Evolutionary conservation across 92 coral and sea anemone species (phyloP).

Genomic region (Porites divaricata): DNA sequence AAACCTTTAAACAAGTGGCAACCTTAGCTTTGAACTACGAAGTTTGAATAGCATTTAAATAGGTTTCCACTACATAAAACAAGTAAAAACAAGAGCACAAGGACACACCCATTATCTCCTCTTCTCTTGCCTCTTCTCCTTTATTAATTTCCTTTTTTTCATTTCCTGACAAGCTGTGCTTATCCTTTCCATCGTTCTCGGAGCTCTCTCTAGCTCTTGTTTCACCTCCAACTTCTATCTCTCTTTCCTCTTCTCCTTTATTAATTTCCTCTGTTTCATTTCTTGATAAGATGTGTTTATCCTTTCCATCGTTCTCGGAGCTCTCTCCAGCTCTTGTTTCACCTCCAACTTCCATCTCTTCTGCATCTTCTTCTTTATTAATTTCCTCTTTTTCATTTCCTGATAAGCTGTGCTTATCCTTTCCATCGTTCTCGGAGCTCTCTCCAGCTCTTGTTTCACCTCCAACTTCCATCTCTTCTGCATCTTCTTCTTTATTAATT

Average conservation of each 20-base stretch:
- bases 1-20: too few species aligned
- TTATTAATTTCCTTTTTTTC: background rate
- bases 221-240: background rate
- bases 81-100: background rate
- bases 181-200: background rate
- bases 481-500: background rate
- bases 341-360: background rate
- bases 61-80: background rate
- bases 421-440: background rate
- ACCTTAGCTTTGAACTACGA: too few species aligned
- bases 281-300: too few species aligned
- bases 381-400: background rate
- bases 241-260: background rate
- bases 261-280: background rate
- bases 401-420: background rate
- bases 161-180: background rate
- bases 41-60: too few species aligned
- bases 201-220: too few species aligned
- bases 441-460: background rate
- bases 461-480: too few species aligned
- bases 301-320: too few species aligned
- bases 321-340: too few species aligned
- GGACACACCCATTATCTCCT: background rate
- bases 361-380: background rate
- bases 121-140: background rate